Conservation (phyloP, 2,113 vertebrate genomes). For the Podocnemis expansa region DNA sequence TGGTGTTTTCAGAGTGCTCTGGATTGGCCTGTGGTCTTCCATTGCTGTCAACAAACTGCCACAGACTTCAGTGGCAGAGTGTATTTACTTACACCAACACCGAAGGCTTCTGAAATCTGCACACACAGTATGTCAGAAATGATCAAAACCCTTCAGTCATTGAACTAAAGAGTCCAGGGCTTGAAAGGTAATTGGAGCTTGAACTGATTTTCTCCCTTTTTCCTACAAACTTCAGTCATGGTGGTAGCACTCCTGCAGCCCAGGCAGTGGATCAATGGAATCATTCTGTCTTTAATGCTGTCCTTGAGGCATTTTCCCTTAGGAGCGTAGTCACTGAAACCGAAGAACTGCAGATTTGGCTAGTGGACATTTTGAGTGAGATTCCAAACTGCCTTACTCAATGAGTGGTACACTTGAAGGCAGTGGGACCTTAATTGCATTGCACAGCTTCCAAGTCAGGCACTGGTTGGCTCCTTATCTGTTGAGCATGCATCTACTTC, state of each 20-base stretch:
- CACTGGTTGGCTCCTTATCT: neutral
- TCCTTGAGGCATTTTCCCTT: rapidly evolving
- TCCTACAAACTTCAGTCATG: neutral
- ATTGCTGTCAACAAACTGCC: rapidly evolving
- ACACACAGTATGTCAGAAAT: neutral
- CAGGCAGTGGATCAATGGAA: neutral
- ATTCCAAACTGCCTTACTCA: no score
- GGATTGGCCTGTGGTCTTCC: neutral
- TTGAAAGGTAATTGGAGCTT: neutral
- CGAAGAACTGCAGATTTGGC: rapidly evolving
- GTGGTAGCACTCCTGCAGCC: rapidly evolving
- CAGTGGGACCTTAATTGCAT: neutral
- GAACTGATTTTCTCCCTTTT: neutral
- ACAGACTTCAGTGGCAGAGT: rapidly evolving
- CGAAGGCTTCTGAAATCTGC: rapidly evolving
- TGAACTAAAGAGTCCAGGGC: neutral
- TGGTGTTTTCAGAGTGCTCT: neutral
- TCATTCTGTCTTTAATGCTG: neutral
- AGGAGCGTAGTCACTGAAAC: rapidly evolving
- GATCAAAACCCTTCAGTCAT: rapidly evolving
- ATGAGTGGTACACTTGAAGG: neutral
- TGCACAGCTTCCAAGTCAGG: neutral
- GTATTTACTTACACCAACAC: neutral
- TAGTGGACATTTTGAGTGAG: no score
- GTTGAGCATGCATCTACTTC: neutral